Conservation (phyloP, 2,888 invertebrate genomes). For the Galeopsomyia nigrocyanea region DNA sequence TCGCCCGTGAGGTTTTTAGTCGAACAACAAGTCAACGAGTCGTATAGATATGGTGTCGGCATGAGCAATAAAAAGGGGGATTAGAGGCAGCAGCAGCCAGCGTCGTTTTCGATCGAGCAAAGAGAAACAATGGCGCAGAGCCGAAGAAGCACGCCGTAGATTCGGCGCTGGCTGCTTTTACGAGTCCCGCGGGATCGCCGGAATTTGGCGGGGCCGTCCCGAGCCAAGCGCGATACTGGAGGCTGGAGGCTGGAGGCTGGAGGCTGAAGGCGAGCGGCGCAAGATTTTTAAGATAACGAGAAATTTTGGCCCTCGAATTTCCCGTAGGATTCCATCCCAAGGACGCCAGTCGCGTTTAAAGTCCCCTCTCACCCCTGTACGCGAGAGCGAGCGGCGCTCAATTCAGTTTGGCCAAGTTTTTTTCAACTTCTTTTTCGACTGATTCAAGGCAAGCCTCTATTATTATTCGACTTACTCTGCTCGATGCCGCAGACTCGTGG, state of each 20-base stretch:
- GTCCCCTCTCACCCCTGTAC: background rate
- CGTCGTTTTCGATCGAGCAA: background rate
- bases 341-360: conserved; percentile 6
- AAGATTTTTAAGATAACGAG: conserved; percentile 50
- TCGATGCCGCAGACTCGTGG: conserved; percentile 92
- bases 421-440: too few species aligned
- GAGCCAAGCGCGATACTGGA: too few species aligned
- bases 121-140: background rate
- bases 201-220: too few species aligned
- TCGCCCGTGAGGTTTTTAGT: too few species aligned
- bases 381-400: too few species aligned
- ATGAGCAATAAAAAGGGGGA: background rate
- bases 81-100: too few species aligned
- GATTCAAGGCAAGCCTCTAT: too few species aligned
- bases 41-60: too few species aligned
- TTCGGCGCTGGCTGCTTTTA: conserved; percentile 21
- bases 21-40: too few species aligned
- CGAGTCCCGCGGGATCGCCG: conserved; percentile 33
- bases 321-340: conserved; percentile 53
- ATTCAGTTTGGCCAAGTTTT: too few species aligned
- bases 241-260: background rate
- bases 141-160: conserved; percentile 2
- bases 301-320: conserved; percentile 54
- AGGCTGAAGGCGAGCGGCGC: conserved; percentile 15
- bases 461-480: conserved; percentile 84